Conservation (phyloP, 2,888 invertebrate species). For the Cryptosula pallasiana region DNA sequence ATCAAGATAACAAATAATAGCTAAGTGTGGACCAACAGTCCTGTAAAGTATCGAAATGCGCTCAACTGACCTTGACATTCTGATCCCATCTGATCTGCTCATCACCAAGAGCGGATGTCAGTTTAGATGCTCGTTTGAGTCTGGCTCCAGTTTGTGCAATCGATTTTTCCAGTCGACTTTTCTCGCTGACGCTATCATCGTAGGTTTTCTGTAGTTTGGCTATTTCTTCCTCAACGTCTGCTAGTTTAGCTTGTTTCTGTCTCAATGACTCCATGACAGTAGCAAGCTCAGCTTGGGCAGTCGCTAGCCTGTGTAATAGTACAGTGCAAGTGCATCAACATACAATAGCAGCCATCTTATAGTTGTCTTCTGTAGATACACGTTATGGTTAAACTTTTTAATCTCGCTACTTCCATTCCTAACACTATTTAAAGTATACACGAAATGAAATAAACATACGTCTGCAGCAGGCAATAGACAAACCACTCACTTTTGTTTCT, state of each 20-base stretch:
- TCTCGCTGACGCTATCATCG: constrained; percentile 59
- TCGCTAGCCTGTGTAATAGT: constrained; percentile 38
- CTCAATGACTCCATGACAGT: constrained; percentile 70
- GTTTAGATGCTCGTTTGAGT: constrained; percentile 72
- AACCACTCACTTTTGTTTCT: constrained; percentile 66
- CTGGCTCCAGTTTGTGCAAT: constrained; percentile 74
- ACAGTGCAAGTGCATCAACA: no score
- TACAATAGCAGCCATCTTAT: no score
- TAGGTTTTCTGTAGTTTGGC: constrained; percentile 53
- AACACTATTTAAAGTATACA: no score
- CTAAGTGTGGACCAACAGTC: no score
- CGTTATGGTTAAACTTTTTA: neutral
- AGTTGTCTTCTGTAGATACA: no score
- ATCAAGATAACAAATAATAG: no score
- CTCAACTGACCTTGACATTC: constrained; percentile 58
- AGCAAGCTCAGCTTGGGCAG: constrained; percentile 70
- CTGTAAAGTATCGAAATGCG: no score
- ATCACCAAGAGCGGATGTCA: constrained; percentile 80
- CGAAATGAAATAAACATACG: neutral
- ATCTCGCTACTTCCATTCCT: no score
- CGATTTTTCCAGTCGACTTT: constrained; percentile 67
- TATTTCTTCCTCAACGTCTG: constrained; percentile 71
- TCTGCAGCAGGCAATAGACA: neutral
- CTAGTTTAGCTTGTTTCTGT: constrained; percentile 75
- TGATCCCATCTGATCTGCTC: constrained; percentile 81